Base-by-base conservation (phyloP, 2,113 vertebrate genomes). In the Poecilia latipinna region DNA sequence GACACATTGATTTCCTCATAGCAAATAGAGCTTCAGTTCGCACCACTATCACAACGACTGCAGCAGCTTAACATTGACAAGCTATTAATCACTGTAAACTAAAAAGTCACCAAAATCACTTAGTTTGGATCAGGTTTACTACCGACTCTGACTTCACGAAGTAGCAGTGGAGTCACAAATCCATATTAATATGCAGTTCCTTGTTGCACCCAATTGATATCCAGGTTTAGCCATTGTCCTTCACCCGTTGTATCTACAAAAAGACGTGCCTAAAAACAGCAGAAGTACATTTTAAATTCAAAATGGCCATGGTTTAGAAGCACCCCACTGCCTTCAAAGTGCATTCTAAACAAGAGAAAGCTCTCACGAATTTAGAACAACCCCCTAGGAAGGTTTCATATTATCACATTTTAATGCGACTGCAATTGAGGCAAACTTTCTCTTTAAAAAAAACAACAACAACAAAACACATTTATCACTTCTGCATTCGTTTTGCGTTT, bases 11-110 rank as follows among this genome's bases (percentile, higher is more conserved):
- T 35, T 68, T 8, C 29, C 33, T 31, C 35, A 42, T 31, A 61
- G 33, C 15, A 68, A 79, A 79, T 12, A 72, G 28, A 57, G 70
- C 24, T 72, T 68, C 28, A 71, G 60, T 60, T 71, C 28, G 29
- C 17, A 70, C 31, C 22, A 66, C 12, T 39, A 57, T 29, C 42
- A 60, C 4, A 42, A 74, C 15, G 48, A 79, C 68, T 32, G 29
- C 28, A 70, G 4, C 61, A 66, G 44, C 35, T 29, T 54, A 70
- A 37, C 60, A 71, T 29, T 60, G 35, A 32, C 63, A 72, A 54
- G 57, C 35, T 69, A 65, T 65, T 77, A 35, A 69, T 77, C 28
- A 60, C 61, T 31, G 12, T 65, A 15, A 65, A 73, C 39, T 28
- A 65, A 73, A 28, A 77, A 63, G 33, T 39, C 26, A 75, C 75